Base-by-base conservation (phyloP, 2,888 invertebrate genomes). In the Megamerina dolium region DNA sequence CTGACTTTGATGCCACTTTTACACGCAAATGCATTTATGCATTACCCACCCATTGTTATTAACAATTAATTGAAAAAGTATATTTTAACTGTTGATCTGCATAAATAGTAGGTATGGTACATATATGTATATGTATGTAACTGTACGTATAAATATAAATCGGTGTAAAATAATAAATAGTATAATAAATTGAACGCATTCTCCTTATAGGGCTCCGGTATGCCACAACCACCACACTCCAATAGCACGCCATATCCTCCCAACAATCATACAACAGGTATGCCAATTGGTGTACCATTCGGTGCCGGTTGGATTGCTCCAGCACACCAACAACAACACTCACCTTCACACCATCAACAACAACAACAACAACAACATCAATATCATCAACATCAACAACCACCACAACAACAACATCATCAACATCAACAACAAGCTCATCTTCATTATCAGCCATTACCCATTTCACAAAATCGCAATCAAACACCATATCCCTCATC, bases 151-250 rank as follows among this genome's bases (percentile, higher is more conserved):
- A n/a, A n/a, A n/a, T n/a, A n/a, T n/a, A n/a, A n/a, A n/a, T n/a
- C n/a, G n/a, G n/a, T n/a, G n/a, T n/a, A n/a, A n/a, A n/a, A n/a
- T n/a, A n/a, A n/a, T n/a, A n/a, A n/a, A n/a, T n/a, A n/a, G 23
- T 23, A 23, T 8, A 23, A 23, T 8, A 23, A 23, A 8, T 43
- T 41, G 35, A 42, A 34, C 40, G 40, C 23, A 42, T 49, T 30
- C 27, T 53, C 57, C 57, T 70, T 68, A 59, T 70, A 70, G 70
- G 69, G 70, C 60, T 58, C 71, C 57, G 70, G 71, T 59, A 64
- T 63, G 63, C 64, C 65, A 61, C 54, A 64, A 53, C 53, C 59
- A 53, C 53, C 59, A 53, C 56, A 61, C 20, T 38, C 47, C 41
- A 32, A 38, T 45, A 53, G 54, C 53, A 55, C 56, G 48, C 42